Evolutionary conservation across 2,113 vertebrate species (phyloP).

Genomic region (Sturnira hondurensis): DNA sequence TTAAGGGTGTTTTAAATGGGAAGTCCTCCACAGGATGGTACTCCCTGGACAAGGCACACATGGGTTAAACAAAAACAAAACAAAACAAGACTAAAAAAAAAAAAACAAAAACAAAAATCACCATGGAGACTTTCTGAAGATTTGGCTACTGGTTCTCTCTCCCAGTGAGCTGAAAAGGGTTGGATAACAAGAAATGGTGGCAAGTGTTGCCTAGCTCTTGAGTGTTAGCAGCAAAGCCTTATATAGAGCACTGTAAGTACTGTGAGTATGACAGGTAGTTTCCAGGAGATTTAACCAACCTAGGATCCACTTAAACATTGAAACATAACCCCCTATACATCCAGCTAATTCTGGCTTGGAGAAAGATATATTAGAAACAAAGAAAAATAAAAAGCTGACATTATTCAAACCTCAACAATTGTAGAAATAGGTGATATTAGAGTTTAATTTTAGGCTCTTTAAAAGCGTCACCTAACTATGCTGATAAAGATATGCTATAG

Average conservation of each 20-base stretch:
- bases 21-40: not conserved
- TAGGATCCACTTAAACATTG: not conserved
- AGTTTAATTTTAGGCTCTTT: not conserved
- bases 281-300: not conserved
- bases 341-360: not conserved
- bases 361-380: not conserved
- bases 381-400: not conserved
- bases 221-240: not conserved
- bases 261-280: not conserved
- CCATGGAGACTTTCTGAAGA: not conserved
- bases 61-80: conserved; percentile 12
- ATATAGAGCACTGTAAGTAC: not conserved
- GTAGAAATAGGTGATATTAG: not conserved
- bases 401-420: not conserved
- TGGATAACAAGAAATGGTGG: not conserved
- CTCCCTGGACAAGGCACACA: not conserved
- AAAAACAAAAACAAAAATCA: not conserved
- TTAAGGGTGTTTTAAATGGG: not conserved
- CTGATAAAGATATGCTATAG: not conserved
- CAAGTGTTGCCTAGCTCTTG: not conserved
- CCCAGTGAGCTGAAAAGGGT: not conserved
- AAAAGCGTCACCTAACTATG: not conserved
- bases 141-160: not conserved
- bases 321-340: not conserved
- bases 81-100: not conserved